Conservation (phyloP, 1,140 invertebrate species). For the Cheumatopsyche charites region DNA sequence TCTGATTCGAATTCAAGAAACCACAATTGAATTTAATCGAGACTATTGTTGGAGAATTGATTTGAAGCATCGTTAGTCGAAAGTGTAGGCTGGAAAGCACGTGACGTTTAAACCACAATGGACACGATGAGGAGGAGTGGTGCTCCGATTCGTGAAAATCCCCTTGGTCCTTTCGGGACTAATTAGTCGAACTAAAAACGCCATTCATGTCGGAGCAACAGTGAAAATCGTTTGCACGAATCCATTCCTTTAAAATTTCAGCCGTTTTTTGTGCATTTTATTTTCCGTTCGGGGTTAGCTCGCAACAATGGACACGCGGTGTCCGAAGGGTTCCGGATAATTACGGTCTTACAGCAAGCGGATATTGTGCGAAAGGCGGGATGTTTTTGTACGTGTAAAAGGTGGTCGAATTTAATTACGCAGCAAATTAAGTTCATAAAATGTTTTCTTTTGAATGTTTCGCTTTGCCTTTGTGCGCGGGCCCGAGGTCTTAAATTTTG, state of each 20-base stretch:
- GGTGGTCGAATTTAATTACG: too few species aligned
- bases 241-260: too few species aligned
- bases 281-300: too few species aligned
- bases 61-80: not conserved
- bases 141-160: not conserved
- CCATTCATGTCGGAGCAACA: not conserved
- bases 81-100: not conserved
- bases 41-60: not conserved
- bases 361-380: not conserved
- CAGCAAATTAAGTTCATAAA: too few species aligned
- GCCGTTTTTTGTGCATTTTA: too few species aligned
- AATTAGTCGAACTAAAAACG: conserved; percentile 4
- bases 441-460: too few species aligned
- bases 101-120: not conserved
- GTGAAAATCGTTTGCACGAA: too few species aligned
- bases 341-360: not conserved
- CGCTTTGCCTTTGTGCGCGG: too few species aligned
- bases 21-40: not conserved
- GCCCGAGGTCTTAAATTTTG: too few species aligned
- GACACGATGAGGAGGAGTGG: not conserved
- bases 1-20: too few species aligned
- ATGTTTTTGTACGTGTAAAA: too few species aligned
- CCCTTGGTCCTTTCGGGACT: not conserved
- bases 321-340: conserved; percentile 4
- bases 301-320: too few species aligned